phyloP scores from a whole-genome alignment of 2,113 vertebrate species.

The Nymphicus hollandicus region DNA sequence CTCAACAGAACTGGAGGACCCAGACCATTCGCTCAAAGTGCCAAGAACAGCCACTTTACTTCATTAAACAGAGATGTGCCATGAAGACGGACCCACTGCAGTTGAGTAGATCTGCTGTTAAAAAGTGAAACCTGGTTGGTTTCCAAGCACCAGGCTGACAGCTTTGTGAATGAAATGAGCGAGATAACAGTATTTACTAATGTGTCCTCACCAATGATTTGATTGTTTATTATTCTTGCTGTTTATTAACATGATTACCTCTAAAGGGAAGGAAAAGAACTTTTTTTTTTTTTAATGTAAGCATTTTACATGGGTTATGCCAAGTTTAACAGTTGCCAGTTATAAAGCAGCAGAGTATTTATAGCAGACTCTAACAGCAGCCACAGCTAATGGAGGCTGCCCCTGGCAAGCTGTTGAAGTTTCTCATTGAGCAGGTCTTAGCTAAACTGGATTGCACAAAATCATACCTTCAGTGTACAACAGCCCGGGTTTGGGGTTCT shows the following conservation, averaged over 20 bases:
- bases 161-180: neutral
- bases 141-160: neutral
- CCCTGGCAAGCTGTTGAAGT: conserved; percentile 2
- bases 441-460: neutral
- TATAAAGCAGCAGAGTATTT: conserved; percentile 29
- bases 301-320: neutral
- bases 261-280: neutral
- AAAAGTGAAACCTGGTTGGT: neutral
- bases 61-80: neutral
- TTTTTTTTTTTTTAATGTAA: neutral
- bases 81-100: neutral
- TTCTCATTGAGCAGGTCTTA: conserved; percentile 12
- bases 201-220: neutral
- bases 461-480: neutral
- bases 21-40: conserved; percentile 37
- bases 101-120: neutral
- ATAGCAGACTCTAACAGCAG: neutral
- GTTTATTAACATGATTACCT: neutral
- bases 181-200: neutral
- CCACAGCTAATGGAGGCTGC: neutral
- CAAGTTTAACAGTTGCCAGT: conserved; percentile 5
- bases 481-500: neutral
- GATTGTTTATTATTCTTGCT: neutral
- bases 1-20: conserved; percentile 18
- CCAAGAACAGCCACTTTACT: neutral